A percentile compares a stretch with the other conserved stretches of the same genome.
These are phyloP conservation scores for Saccostrea glomerata DNA, from an alignment of 1,140 invertebrate genomes.

Conservation along the genomic window DNA sequence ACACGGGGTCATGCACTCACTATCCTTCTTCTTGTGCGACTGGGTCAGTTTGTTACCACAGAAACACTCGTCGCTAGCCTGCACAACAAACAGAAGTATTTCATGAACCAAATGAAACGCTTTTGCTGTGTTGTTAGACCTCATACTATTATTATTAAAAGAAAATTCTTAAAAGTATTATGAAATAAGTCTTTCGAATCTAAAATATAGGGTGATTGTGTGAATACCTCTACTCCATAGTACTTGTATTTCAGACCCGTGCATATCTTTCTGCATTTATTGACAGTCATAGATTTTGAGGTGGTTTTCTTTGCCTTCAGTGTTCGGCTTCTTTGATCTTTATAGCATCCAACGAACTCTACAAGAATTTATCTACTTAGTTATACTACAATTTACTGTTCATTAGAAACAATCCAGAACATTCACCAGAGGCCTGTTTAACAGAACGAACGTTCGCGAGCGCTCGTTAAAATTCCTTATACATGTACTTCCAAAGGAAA, in stretches of 20 bases:
- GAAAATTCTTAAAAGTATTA: background rate
- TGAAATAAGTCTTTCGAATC: background rate
- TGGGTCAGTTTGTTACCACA: background rate
- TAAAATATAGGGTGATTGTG: background rate
- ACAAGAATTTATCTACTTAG: background rate
- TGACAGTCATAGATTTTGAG: background rate
- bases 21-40: background rate
- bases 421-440: too few species aligned
- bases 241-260: background rate
- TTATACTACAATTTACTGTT: too few species aligned
- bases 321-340: background rate
- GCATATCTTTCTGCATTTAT: background rate
- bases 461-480: too few species aligned
- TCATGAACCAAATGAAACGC: background rate
- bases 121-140: background rate
- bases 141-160: background rate
- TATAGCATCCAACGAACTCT: background rate
- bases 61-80: background rate
- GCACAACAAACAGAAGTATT: background rate
- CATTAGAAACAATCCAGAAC: too few species aligned
- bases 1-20: background rate
- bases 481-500: too few species aligned
- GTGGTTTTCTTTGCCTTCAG: background rate
- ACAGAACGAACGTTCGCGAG: too few species aligned
- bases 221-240: background rate